Percentiles rank a stretch among this genome's conserved stretches.
Conservation (phyloP, 1,140 invertebrate genomes). For the Rhopalosiphum padi region DNA sequence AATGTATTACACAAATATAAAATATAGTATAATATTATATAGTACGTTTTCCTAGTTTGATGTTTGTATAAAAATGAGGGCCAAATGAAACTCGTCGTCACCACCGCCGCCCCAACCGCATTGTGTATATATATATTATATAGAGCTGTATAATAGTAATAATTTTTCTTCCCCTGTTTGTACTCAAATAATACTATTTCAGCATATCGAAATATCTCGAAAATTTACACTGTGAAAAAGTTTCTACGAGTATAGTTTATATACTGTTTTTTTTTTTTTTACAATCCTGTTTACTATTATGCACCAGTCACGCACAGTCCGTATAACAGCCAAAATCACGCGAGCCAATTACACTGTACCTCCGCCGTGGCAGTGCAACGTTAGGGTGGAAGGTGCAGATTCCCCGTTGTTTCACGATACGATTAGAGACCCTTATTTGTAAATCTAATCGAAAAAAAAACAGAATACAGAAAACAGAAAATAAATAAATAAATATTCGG, state of each 20-base stretch:
- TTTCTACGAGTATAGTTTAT: conserved; percentile 29
- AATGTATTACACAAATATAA: background rate
- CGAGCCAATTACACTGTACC: conserved; percentile 51
- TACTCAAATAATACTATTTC: conserved; percentile 40
- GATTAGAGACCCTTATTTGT: conserved; percentile 55
- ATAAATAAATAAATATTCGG: conserved; percentile 39
- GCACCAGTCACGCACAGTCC: conserved; percentile 44
- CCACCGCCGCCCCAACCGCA: no score
- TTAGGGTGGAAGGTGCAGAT: conserved; percentile 42
- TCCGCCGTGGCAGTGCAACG: background rate
- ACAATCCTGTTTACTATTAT: conserved; percentile 52
- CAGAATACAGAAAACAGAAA: conserved; percentile 35
- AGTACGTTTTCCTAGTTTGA: background rate
- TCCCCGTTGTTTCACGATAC: conserved; percentile 33
- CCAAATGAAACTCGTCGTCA: background rate
- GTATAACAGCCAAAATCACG: conserved; percentile 55
- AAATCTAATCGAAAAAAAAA: conserved; percentile 58
- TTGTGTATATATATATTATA: background rate
- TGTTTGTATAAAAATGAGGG: background rate
- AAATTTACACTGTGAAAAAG: conserved; percentile 54
- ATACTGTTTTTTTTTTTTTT: conserved; percentile 25
- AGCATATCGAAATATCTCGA: conserved; percentile 53
- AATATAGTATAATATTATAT: background rate
- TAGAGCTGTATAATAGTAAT: conserved; percentile 6
- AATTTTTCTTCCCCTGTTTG: conserved; percentile 33